Base-by-base conservation (phyloP, 2,888 invertebrate genomes). In the Athalia cordata region DNA sequence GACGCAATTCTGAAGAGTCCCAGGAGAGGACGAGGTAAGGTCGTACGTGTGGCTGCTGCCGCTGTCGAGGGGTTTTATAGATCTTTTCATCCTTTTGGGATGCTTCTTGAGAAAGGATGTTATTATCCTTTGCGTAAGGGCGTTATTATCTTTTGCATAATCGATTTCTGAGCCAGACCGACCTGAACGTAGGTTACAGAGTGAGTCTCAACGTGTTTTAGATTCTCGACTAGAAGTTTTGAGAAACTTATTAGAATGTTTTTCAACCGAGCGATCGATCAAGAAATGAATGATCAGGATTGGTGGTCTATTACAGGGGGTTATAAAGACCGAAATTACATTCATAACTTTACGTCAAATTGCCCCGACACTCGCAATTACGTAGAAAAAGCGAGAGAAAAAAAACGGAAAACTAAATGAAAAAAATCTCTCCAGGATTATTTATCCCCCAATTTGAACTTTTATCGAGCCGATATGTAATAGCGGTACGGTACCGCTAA, bases 111-210 rank as follows among this genome's bases (percentile, higher is more conserved):
- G 72, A 59, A 72, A 70, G 70, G 72, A 59, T 59, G 72, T 72
- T 45, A 72, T 72, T 72, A 72, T 72, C 70, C 59, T 72, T 57
- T 45, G 70, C 57, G 57, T 72, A 59, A 68, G 68, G 68, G 68
- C 68, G 68, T 68, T 68, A 68, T 68, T 68, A 68, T 68, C 72
- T 59, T 72, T 59, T 72, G 72, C 72, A 68, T 68, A 68, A 68
- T 72, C 72, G 72, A 13, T 57, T 57, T 72, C 59, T 59, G n/a
- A 9, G 13, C 57, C 59, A 9, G 43, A 29, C 52, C 11, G 29
- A 66, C 47, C 49, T 15, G 8, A 49, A 29, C 29, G 29, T 29
- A 29, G 29, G 29, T 29, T 29, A 29, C 29, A 1, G 29, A 29
- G 29, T 29, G 29, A 29, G 29, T 29, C 29, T 29, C 29, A 2